Evolutionary conservation across 2,113 vertebrate genomes (phyloP).

Genomic region (Pelobates fuscus): DNA sequence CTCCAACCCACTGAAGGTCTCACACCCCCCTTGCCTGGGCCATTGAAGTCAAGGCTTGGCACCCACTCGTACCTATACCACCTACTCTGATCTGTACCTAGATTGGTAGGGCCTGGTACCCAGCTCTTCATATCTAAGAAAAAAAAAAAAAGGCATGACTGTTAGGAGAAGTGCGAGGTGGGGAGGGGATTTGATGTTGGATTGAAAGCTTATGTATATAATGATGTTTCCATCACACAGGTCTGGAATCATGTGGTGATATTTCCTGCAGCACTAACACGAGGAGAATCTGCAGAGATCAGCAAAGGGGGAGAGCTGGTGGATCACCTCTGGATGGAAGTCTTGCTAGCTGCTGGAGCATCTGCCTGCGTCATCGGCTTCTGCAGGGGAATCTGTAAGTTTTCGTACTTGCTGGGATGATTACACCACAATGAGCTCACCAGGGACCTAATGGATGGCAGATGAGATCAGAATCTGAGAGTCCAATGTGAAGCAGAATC

Average conservation of each 20-base stretch:
- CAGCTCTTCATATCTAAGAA: background rate
- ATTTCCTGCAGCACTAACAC: conserved; percentile 26
- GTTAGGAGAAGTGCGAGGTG: no score
- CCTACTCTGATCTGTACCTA: background rate
- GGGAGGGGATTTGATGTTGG: background rate
- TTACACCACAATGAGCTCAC: conserved; percentile 54
- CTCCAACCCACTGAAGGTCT: background rate
- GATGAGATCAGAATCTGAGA: conserved; percentile 64
- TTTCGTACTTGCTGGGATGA: conserved; percentile 60
- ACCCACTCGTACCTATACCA: background rate
- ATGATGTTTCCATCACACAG: conserved; percentile 19
- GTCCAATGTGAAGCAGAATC: conserved; percentile 65
- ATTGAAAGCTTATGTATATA: background rate
- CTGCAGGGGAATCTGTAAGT: conserved; percentile 58
- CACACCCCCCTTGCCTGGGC: background rate
- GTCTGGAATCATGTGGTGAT: conserved; percentile 15
- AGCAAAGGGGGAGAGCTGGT: conserved; percentile 7
- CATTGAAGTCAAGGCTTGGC: background rate
- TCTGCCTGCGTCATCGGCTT: conserved; percentile 44
- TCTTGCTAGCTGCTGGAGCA: conserved; percentile 19
- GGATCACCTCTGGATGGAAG: conserved; percentile 1
- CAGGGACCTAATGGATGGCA: conserved; percentile 67
- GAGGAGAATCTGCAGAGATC: conserved; percentile 30
- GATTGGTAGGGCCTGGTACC: conserved; percentile 5
- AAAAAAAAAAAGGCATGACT: background rate